Evolutionary conservation across 2,797 vertebrate species (phyloP), one percentile per base, ranked within the genome.

Genomic region (Pogonophryne albipinna): DNA sequence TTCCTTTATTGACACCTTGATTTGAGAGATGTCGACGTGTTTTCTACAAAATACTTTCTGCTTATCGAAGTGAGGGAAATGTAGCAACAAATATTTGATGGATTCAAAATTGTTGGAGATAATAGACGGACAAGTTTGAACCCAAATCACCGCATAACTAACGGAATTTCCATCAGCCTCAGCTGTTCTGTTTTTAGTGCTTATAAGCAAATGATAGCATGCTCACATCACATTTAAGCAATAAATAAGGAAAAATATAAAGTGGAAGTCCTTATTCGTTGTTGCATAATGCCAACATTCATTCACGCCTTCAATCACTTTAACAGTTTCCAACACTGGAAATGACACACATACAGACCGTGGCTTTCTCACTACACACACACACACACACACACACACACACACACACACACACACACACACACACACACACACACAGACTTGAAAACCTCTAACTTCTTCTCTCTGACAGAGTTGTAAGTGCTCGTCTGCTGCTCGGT

Each of bases 401-500:
- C 1, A 1, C 27, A 41, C 62, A 41, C 45, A 27, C 3, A n/a
- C 50, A 19, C 62, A 45, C 11, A 46, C 38, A 4, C 63, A 10
- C 2, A 4, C 31, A 9, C 31, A 4, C 45, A 8, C 56, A 20
- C 60, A 34, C 27, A 34, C 1, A n/a, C 55, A 12, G 12, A 27
- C 50, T 16, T 53, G 59, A 16, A 66, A 74, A 42, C 76, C 63
- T 62, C 65, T 45, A 42, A 69, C 71, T 67, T 41, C 41, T 31
- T 19, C 31, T 59, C 56, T 76, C 59, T 51, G 51, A 34, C 66
- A 45, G n/a, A 61, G 71, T 47, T 20, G 55, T 60, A 63, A 27
- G 46, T 17, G 56, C 67, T 80, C 14, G 62, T 73, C 63, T 80
- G 69, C 70, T 68, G 59, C 76, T 67, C 2, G 31, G 60, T 65